Percentiles rank a stretch among this genome's conserved stretches.
These are phyloP conservation scores for Andrena haemorrhoa DNA, from an alignment of 2,888 invertebrate species.

Conservation along the genomic window DNA sequence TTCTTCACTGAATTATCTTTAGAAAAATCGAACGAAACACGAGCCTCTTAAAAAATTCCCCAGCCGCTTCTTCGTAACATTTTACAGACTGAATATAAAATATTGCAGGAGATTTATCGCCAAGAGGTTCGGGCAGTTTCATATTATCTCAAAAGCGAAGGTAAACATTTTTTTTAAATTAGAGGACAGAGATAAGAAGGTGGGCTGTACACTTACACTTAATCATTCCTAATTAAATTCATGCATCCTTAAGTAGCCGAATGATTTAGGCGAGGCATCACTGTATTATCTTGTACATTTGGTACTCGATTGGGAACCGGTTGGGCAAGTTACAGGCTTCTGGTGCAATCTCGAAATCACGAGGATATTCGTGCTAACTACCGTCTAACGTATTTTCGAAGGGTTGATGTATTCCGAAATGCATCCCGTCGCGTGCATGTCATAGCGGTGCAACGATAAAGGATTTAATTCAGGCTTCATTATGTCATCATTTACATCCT, in stretches of 20 bases:
- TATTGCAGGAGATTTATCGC: neutral
- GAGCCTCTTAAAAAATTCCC: neutral
- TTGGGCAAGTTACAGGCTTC: neutral
- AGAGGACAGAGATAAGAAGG: neutral
- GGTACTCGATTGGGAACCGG: conserved; percentile 4
- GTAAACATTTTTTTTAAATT: neutral
- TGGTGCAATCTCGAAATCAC: conserved; percentile 7
- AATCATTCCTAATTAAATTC: conserved; percentile 6
- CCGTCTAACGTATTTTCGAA: neutral
- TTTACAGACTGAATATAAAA: neutral
- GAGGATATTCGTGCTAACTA: neutral
- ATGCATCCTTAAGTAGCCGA: conserved; percentile 1
- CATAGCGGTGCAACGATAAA: neutral
- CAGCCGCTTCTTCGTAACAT: neutral
- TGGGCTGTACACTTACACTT: neutral
- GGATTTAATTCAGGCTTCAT: conserved; percentile 7
- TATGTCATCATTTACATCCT: conserved; percentile 20
- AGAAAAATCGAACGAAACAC: neutral
- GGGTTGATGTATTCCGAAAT: neutral
- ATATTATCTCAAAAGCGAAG: neutral
- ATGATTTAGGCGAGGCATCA: neutral
- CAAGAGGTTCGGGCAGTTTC: neutral
- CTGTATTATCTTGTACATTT: neutral
- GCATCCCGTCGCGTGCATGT: conserved; percentile 2
- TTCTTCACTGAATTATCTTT: neutral